Evolutionary conservation across 2,888 invertebrate genomes (phyloP).

Genomic region (Cataglyphis altisquamis): DNA sequence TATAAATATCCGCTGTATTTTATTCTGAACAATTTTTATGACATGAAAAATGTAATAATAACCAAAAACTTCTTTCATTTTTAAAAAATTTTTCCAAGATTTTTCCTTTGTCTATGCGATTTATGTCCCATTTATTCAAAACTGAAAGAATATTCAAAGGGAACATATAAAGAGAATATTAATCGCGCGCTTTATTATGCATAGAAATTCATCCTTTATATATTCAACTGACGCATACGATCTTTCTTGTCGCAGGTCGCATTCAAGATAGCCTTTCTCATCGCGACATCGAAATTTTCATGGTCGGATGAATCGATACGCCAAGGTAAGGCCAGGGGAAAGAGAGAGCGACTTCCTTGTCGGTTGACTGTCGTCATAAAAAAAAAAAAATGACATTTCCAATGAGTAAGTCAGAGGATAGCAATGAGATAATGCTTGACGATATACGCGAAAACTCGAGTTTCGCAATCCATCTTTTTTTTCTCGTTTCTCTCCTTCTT

Average conservation of each 20-base stretch:
- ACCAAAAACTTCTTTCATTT: background rate
- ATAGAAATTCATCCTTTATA: background rate
- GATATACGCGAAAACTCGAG: slow-evolving; percentile 3
- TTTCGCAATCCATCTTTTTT: background rate
- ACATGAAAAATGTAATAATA: background rate
- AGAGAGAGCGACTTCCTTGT: slow-evolving; percentile 27
- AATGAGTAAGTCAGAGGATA: slow-evolving; percentile 1
- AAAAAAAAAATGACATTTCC: background rate
- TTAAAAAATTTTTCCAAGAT: background rate
- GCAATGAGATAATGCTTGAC: slow-evolving; percentile 17
- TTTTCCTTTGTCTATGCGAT: background rate
- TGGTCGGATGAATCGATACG: slow-evolving; percentile 45
- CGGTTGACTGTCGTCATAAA: background rate
- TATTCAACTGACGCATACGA: background rate
- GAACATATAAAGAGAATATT: slow-evolving; percentile 12
- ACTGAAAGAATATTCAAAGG: background rate
- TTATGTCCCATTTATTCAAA: background rate
- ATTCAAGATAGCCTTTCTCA: slow-evolving; percentile 1
- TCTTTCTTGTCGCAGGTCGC: background rate
- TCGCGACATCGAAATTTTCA: slow-evolving; percentile 22
- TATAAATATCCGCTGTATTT: background rate
- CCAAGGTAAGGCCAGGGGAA: slow-evolving; percentile 42
- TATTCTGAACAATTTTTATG: background rate
- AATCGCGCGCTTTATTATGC: slow-evolving; percentile 5
- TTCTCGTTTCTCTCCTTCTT: background rate